Conservation (phyloP, 1,140 invertebrate species). For the Calosoma granatense region DNA sequence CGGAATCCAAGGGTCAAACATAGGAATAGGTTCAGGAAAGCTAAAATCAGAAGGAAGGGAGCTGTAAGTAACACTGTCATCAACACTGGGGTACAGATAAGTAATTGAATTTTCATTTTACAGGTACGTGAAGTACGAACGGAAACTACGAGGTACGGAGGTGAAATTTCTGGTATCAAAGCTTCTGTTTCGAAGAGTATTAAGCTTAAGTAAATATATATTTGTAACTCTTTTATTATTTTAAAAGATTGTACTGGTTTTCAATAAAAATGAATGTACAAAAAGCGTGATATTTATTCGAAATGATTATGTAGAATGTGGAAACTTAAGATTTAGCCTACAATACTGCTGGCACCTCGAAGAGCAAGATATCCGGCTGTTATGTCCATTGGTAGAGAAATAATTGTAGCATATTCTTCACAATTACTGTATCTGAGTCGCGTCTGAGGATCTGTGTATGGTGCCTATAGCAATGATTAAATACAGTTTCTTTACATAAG, state of each 20-base stretch:
- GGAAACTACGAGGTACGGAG: slow-evolving; percentile 69
- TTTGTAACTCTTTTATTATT: slow-evolving; percentile 10
- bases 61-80: slow-evolving; percentile 44
- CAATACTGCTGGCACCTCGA: slow-evolving; percentile 74
- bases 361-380: slow-evolving; percentile 78
- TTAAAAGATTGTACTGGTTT: not conserved
- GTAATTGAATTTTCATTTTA: slow-evolving; percentile 18
- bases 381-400: slow-evolving; percentile 80
- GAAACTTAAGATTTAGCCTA: slow-evolving; percentile 59
- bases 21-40: slow-evolving; percentile 82
- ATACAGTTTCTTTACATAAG: too few relatives aligned
- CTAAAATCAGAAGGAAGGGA: slow-evolving; percentile 79
- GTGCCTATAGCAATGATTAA: slow-evolving; percentile 54
- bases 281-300: too few relatives aligned
- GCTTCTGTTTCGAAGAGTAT: slow-evolving; percentile 73
- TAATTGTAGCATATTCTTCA: slow-evolving; percentile 76
- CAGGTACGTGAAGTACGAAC: slow-evolving; percentile 66
- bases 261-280: not conserved
- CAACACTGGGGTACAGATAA: not conserved
- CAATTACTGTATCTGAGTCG: slow-evolving; percentile 73
- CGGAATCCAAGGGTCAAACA: slow-evolving; percentile 91
- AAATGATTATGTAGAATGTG: too few relatives aligned
- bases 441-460: slow-evolving; percentile 84
- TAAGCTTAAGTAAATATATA: slow-evolving; percentile 57
- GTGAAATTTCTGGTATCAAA: slow-evolving; percentile 88